These are phyloP conservation scores for Pardosa pseudoannulata DNA, from an alignment of 2,888 invertebrate genomes.

Conservation along the genomic window DNA sequence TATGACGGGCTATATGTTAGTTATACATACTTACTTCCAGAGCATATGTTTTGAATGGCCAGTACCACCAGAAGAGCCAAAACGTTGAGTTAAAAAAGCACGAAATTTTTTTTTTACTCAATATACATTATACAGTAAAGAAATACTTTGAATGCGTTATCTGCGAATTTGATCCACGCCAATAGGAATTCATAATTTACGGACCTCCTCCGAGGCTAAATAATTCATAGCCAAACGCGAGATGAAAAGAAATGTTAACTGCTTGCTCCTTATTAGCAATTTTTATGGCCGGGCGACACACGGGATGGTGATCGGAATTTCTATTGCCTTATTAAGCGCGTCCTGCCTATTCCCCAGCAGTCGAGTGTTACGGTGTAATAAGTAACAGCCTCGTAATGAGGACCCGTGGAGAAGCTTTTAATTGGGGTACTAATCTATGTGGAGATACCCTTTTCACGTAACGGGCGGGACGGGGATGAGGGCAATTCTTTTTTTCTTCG, in stretches of 20 bases:
- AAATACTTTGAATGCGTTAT: neutral
- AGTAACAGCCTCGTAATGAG: neutral
- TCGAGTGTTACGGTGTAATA: neutral
- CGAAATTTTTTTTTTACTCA: too few species aligned
- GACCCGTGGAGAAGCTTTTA: neutral
- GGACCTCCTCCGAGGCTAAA: too few species aligned
- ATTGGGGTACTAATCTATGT: neutral
- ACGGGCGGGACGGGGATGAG: too few species aligned
- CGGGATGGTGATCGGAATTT: neutral
- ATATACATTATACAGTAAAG: too few species aligned
- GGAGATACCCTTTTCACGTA: too few species aligned
- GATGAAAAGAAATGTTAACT: conserved; percentile 4
- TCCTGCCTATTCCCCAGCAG: neutral
- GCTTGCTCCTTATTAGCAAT: neutral
- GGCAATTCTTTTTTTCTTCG: neutral
- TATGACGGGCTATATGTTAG: too few species aligned
- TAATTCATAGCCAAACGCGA: neutral
- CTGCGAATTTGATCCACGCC: neutral
- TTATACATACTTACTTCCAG: too few species aligned
- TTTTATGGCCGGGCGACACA: conserved; percentile 1
- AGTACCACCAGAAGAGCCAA: too few species aligned
- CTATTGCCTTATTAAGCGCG: conserved; percentile 8
- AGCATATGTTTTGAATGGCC: too few species aligned
- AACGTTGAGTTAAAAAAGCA: too few species aligned
- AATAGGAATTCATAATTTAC: neutral